Evolutionary conservation across 92 coral and sea anemone genomes (phyloP).

Genomic region (Zoanthus solanderi): DNA sequence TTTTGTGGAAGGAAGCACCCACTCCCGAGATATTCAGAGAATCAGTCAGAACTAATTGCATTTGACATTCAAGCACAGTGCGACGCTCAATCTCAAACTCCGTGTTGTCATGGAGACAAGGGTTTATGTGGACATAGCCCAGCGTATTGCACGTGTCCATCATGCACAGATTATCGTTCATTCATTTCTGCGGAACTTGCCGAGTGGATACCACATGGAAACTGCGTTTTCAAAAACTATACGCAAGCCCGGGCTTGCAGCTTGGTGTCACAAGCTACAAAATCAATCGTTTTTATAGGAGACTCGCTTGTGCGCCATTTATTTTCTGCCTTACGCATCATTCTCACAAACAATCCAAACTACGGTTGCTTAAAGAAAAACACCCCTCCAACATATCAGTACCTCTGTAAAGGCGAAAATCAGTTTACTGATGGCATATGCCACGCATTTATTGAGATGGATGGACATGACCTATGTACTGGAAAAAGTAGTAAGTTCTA

Average conservation of each 20-base stretch:
- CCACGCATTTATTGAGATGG: slow-evolving; percentile 79
- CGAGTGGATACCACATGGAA: slow-evolving; percentile 71
- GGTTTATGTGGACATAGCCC: slow-evolving; percentile 86
- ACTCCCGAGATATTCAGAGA: slow-evolving; percentile 74
- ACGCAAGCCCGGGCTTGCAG: slow-evolving; percentile 79
- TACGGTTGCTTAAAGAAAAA: slow-evolving; percentile 74
- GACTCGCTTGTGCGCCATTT: slow-evolving; percentile 89
- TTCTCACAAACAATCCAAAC: slow-evolving; percentile 74
- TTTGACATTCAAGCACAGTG: slow-evolving; percentile 87
- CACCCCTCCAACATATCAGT: slow-evolving; percentile 52
- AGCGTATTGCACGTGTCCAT: slow-evolving; percentile 68
- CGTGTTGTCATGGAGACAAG: slow-evolving; percentile 79
- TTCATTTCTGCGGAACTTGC: slow-evolving; percentile 87
- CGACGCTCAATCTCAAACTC: slow-evolving; percentile 68
- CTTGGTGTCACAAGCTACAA: slow-evolving; percentile 56
- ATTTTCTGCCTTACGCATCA: slow-evolving; percentile 73
- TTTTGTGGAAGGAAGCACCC: slow-evolving; percentile 82
- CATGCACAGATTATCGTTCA: slow-evolving; percentile 72
- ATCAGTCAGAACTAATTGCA: slow-evolving; percentile 51
- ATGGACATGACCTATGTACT: slow-evolving; percentile 77
- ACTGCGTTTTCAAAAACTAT: slow-evolving; percentile 72
- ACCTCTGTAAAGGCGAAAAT: slow-evolving; percentile 76
- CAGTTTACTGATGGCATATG: slow-evolving; percentile 91
- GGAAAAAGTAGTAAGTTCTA: slow-evolving; percentile 53
- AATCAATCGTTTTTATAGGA: slow-evolving; percentile 78